A percentile compares a stretch with the other conserved stretches of the same genome.
phyloP scores from a whole-genome alignment of 2,797 vertebrate genomes.

The Alectoris magna region DNA sequence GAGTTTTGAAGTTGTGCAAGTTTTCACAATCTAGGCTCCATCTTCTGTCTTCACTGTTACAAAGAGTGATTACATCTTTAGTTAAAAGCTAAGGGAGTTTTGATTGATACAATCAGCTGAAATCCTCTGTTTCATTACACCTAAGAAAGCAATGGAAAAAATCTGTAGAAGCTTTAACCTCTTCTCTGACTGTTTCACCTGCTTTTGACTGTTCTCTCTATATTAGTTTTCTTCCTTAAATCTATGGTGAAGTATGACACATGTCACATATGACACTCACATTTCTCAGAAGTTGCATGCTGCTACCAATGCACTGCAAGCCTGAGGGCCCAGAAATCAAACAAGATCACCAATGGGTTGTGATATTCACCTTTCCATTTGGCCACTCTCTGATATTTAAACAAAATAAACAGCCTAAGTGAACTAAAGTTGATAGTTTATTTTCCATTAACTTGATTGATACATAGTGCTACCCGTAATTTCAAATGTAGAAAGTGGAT shows the following conservation, averaged over 20 bases:
- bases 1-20: slow-evolving; percentile 28
- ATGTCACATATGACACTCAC: background rate
- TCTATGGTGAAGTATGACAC: background rate
- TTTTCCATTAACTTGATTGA: slow-evolving; percentile 43
- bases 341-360: background rate
- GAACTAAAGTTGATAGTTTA: background rate
- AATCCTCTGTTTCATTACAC: slow-evolving; percentile 7
- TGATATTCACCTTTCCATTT: slow-evolving; percentile 8
- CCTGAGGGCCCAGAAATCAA: slow-evolving; percentile 44
- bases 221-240: background rate
- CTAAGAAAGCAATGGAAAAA: slow-evolving; percentile 37
- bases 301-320: slow-evolving; percentile 6
- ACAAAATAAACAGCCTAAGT: background rate
- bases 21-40: background rate
- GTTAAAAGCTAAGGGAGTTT: slow-evolving; percentile 18
- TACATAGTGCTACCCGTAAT: background rate
- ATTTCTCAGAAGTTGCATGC: background rate
- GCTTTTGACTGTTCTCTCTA: slow-evolving; percentile 4
- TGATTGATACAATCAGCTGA: background rate
- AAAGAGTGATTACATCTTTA: slow-evolving; percentile 38
- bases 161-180: slow-evolving; percentile 7
- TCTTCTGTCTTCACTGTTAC: background rate
- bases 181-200: background rate
- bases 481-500: background rate
- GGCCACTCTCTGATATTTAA: slow-evolving; percentile 15